Evolutionary conservation across 2,888 invertebrate genomes (phyloP), one percentile per base, ranked within the genome.

Genomic region (Camponotus fellah): DNA sequence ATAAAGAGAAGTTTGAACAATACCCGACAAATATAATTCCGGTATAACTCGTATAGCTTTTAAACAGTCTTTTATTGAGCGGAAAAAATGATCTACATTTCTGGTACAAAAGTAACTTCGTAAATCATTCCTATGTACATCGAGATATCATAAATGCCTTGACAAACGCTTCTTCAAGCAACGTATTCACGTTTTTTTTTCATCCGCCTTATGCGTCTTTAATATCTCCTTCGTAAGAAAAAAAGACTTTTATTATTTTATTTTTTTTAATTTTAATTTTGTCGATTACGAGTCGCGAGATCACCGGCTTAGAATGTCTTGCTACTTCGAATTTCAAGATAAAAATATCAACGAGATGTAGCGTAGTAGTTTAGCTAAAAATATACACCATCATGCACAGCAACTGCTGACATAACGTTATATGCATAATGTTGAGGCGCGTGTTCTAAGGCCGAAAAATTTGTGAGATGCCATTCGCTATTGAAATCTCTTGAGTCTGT

Each of bases 291-390:
- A 26, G 26, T 56, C 65, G 37, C 62, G 60, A 58, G 60, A 58
- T 85, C 10, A 53, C 21, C 32, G 65, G 26, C 46, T 26, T 26
- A 40, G 4, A 8, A 79, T 53, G 21, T n/a, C 37, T 64, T 0
- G 37, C 37, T 60, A 46, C 71, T 74, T 85, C 60, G 69, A 58
- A 69, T 43, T 58, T 74, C 75, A n/a, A 68, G 71, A 85, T 69
- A 87, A 75, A 79, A 83, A 87, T 75, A 72, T 69, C 68, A 71
- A 37, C 77, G 34, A 60, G 3, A 49, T n/a, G 6, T 49, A 49
- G n/a, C 46, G 53, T 43, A 62, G 69, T 68, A 60, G 56, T 37
- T 21, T 17, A 3, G 60, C 83, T 81, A 71, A 85, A 87, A 85
- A 87, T 87, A 82, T 49, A 69, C 37, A 2, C 21, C 17, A 43